Evolutionary conservation across 2,113 vertebrate species (phyloP), one percentile per base, ranked within the genome.

Genomic region (Coturnix japonica): DNA sequence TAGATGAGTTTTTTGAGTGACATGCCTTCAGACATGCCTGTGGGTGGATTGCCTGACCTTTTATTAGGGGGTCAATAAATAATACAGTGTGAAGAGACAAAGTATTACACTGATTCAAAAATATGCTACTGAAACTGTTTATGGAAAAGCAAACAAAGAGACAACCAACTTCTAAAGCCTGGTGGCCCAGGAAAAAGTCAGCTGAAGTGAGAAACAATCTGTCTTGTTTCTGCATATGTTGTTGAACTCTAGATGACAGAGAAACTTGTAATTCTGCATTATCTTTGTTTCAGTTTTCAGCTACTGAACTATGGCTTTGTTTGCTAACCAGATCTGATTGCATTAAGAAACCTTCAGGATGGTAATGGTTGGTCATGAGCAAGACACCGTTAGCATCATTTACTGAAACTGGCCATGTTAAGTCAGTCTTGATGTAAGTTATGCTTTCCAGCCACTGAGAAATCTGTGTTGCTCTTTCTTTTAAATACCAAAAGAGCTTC

Each of bases 281-380:
- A 47, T 26, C 39, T 57, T 33, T 69, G 35, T 90, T 94, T 81
- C 67, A 60, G 13, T 85, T 92, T 94, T 70, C 49, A 77, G 67
- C 15, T n/a, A 25, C 43, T 77, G 46, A n/a, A 54, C 76, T 31
- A 13, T 5, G 19, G 83, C 63, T 86, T n/a, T 77, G 2, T 66
- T 49, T 75, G 25, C 66, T 72, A 57, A 53, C 64, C 47, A 51
- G 60, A 71, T 20, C 8, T 28, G 8, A 37, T 0, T 46, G 46
- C 5, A 13, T 79, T 85, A 20, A 77, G 59, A 93, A 79, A 33
- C 70, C 19, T 61, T 81, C 31, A 39, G 59, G 43, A 26, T 43
- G 33, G 47, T 51, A 59, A 9, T 13, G 9, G 51, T 31, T 81
- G 51, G 51, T 81, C 31, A 44, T 13, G 64, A 87, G 4, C 35